Evolutionary conservation across 2,888 invertebrate species (phyloP).

Genomic region (Rhagium mordax): DNA sequence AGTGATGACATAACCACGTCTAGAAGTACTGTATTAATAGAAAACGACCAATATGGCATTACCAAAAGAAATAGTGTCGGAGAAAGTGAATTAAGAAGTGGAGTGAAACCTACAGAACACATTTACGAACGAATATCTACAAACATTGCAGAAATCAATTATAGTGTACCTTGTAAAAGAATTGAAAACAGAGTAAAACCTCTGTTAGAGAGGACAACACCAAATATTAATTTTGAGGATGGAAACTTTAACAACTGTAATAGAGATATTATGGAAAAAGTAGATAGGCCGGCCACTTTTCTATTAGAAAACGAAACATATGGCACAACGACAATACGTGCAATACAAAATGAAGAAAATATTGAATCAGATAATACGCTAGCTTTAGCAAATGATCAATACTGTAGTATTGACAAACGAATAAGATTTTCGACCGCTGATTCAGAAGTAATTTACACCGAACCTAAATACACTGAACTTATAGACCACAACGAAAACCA

Average conservation of each 20-base stretch:
- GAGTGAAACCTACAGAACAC: slow-evolving; percentile 36
- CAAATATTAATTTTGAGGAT: background rate
- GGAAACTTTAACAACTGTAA: background rate
- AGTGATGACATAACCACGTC: slow-evolving; percentile 26
- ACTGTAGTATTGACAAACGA: slow-evolving; percentile 33
- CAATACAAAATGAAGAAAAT: slow-evolving; percentile 12
- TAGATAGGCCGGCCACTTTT: slow-evolving; percentile 37
- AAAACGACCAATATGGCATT: slow-evolving; percentile 42
- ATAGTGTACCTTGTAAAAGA: background rate
- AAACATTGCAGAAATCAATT: background rate
- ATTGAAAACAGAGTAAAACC: background rate
- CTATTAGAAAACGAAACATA: slow-evolving; percentile 47
- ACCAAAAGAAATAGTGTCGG: slow-evolving; percentile 38
- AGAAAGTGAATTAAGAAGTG: slow-evolving; percentile 13
- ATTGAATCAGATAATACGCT: slow-evolving; percentile 27
- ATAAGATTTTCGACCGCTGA: slow-evolving; percentile 23
- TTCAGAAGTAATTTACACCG: slow-evolving; percentile 41
- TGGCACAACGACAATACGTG: background rate
- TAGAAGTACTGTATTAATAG: background rate
- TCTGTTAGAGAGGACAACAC: background rate
- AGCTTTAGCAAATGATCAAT: slow-evolving; percentile 54
- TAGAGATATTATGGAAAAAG: background rate
- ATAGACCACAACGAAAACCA: slow-evolving; percentile 52
- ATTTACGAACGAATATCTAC: slow-evolving; percentile 51
- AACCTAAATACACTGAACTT: slow-evolving; percentile 34